These are phyloP conservation scores for Pterostichus niger DNA, from an alignment of 2,888 invertebrate genomes.

Conservation along the genomic window DNA sequence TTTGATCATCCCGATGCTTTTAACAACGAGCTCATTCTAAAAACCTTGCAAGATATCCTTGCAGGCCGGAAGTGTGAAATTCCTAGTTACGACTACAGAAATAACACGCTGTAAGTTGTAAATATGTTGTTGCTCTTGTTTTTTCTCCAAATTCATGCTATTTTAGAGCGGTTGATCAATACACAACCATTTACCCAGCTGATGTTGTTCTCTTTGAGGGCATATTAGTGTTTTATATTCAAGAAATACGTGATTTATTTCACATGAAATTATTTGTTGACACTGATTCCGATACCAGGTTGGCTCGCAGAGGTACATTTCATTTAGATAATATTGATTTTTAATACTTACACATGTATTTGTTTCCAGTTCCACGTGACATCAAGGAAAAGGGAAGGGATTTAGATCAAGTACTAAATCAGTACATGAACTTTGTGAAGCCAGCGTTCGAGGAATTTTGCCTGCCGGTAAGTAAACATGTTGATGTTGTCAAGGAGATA, in stretches of 20 bases:
- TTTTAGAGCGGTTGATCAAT: constrained; percentile 81
- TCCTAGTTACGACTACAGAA: constrained; percentile 95
- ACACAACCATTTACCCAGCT: constrained; percentile 93
- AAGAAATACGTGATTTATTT: constrained; percentile 95
- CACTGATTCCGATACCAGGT: constrained; percentile 98
- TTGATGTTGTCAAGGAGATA: constrained; percentile 26
- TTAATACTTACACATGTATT: too few species aligned
- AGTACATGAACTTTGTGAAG: constrained; percentile 98
- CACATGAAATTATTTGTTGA: constrained; percentile 99
- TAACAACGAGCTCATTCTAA: constrained; percentile 91
- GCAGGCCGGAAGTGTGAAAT: constrained; percentile 93
- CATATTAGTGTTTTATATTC: constrained; percentile 98
- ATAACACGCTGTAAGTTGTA: constrained; percentile 88
- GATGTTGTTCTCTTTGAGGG: constrained; percentile 99
- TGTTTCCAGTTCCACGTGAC: constrained; percentile 91
- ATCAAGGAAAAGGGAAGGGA: constrained; percentile 96
- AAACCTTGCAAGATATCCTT: constrained; percentile 89
- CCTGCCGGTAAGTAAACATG: constrained; percentile 86
- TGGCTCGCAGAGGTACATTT: constrained; percentile 92
- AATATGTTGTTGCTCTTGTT: background rate
- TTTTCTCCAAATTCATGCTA: background rate
- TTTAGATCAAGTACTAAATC: constrained; percentile 95
- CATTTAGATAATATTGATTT: constrained; percentile 30
- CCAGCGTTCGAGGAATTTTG: constrained; percentile 99
- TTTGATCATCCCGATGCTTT: constrained; percentile 99